Evolutionary conservation across 2,888 invertebrate genomes (phyloP).

Genomic region (Sussaba pulchella): DNA sequence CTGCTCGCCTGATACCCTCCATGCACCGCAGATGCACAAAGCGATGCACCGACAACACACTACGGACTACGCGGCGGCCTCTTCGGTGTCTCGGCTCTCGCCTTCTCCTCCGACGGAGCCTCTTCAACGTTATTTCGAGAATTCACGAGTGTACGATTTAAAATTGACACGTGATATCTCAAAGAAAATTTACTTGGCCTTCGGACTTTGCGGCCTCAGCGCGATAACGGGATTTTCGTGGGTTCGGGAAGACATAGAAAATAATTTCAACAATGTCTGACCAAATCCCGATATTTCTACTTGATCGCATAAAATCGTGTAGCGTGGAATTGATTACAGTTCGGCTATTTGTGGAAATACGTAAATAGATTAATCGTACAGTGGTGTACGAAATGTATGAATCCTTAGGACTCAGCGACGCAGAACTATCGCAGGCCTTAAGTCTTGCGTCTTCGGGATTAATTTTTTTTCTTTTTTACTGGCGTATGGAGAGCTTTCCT

Average conservation of each 20-base stretch:
- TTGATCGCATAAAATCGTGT: neutral
- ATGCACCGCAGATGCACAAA: slow-evolving; percentile 72
- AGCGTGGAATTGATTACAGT: neutral
- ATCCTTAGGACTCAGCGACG: neutral
- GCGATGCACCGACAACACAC: slow-evolving; percentile 62
- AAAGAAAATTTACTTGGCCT: neutral
- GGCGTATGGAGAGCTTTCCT: no score
- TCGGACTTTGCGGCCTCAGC: neutral
- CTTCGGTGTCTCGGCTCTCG: slow-evolving; percentile 10
- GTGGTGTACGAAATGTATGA: neutral
- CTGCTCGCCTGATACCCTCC: slow-evolving; percentile 72
- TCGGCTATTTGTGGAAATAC: neutral
- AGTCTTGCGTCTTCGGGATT: no score
- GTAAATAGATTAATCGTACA: neutral
- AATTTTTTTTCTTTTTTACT: no score
- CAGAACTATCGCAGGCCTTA: no score
- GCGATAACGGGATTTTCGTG: slow-evolving; percentile 13
- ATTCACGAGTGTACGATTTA: slow-evolving; percentile 2
- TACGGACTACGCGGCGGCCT: slow-evolving; percentile 32
- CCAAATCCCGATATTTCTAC: slow-evolving; percentile 18
- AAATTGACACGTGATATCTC: slow-evolving; percentile 20
- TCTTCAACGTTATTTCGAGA: slow-evolving; percentile 28
- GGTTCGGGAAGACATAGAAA: neutral
- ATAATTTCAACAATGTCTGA: slow-evolving; percentile 15
- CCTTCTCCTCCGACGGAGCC: neutral